A percentile compares a stretch with the other conserved stretches of the same genome.
Evolutionary conservation across 53 echinoderm and acorn worm species (phyloP).

Genomic region (Antedon mediterranea): DNA sequence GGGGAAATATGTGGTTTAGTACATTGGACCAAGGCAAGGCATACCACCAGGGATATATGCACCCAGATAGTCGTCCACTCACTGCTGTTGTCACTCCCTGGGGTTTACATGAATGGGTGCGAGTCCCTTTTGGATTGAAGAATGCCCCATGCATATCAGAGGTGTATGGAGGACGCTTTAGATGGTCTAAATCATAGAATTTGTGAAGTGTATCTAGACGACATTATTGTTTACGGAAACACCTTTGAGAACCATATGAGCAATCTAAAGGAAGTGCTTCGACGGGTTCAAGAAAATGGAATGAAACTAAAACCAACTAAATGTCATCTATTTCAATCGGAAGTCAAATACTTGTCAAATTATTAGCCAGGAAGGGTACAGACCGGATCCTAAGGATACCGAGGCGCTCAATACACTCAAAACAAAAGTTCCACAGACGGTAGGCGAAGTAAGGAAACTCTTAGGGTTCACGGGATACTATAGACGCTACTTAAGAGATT

Average conservation of each 20-base stretch:
- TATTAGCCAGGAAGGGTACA: no score
- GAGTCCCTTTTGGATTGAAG: slow-evolving; percentile 38
- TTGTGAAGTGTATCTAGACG: slow-evolving; percentile 47
- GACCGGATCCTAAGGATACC: no score
- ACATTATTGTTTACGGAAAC: slow-evolving; percentile 35
- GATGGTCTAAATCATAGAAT: slow-evolving; percentile 39
- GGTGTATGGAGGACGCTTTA: slow-evolving; percentile 42
- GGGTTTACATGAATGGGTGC: slow-evolving; percentile 53
- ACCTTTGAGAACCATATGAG: slow-evolving; percentile 30
- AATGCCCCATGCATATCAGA: slow-evolving; percentile 50
- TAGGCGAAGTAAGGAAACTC: slow-evolving; percentile 39
- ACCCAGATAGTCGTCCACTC: slow-evolving; percentile 28
- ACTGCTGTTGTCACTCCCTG: slow-evolving; percentile 53
- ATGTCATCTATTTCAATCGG: no score
- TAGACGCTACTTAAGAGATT: slow-evolving; percentile 24
- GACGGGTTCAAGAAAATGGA: slow-evolving; percentile 9
- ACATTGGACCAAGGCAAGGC: slow-evolving; percentile 54
- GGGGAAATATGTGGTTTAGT: slow-evolving; percentile 19
- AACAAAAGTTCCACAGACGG: slow-evolving; percentile 16
- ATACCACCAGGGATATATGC: slow-evolving; percentile 56
- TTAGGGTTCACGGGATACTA: slow-evolving; percentile 27
- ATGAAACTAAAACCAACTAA: slow-evolving; percentile 30
- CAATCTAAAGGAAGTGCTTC: slow-evolving; percentile 18
- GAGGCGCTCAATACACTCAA: slow-evolving; percentile 27
- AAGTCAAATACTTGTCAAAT: no score